phyloP scores from a whole-genome alignment of 2,797 vertebrate genomes.

The Microcaecilia unicolor region DNA sequence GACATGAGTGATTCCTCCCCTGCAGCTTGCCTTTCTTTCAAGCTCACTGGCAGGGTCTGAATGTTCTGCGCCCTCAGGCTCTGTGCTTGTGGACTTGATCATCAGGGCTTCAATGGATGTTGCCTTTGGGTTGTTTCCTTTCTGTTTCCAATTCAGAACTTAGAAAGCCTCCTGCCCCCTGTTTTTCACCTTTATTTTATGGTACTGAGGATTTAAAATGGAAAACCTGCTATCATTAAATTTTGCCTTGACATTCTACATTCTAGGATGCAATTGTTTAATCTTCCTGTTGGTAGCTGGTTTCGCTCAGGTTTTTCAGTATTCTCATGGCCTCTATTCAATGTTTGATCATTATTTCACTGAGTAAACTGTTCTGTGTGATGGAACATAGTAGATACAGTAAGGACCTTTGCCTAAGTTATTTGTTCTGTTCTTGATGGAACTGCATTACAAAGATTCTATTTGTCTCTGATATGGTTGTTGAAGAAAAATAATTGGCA shows the following conservation, averaged over 20 bases:
- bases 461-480: neutral
- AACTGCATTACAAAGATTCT: neutral
- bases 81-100: constrained; percentile 34
- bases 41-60: constrained; percentile 10
- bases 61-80: constrained; percentile 26
- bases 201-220: constrained; percentile 17
- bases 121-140: constrained; percentile 37
- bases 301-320: constrained; percentile 3
- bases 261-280: neutral
- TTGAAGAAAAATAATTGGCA: neutral
- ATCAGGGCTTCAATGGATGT: constrained; percentile 18
- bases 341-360: neutral
- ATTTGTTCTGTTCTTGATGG: neutral
- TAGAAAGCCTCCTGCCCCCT: constrained; percentile 4
- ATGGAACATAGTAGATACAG: neutral
- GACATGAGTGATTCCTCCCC: constrained; percentile 23
- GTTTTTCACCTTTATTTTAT: constrained; percentile 20
- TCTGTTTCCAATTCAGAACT: constrained; percentile 32
- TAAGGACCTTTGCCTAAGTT: neutral
- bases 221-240: constrained; percentile 19
- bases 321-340: neutral
- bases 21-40: constrained; percentile 33
- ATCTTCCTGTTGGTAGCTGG: constrained; percentile 4
- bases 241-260: constrained; percentile 1
- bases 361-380: neutral